These are phyloP conservation scores for Geopemphigus sp. DNA, from an alignment of 1,140 invertebrate species.

Conservation along the genomic window DNA sequence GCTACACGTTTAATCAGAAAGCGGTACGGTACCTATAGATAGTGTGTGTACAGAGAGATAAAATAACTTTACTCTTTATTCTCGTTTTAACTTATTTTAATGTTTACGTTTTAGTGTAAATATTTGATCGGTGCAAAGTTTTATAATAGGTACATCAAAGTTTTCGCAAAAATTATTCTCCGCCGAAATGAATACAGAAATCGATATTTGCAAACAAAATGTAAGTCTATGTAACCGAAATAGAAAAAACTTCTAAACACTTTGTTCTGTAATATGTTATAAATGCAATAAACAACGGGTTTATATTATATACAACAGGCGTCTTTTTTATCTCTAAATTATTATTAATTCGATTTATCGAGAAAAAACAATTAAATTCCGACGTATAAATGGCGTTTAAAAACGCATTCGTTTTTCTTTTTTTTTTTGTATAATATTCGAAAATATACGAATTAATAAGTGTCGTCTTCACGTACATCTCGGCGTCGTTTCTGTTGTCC, in stretches of 20 bases:
- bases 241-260: neutral
- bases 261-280: neutral
- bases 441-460: neutral
- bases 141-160: neutral
- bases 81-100: neutral
- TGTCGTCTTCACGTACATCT: too few relatives aligned
- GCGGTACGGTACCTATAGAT: neutral
- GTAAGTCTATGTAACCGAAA: neutral
- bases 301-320: too few relatives aligned
- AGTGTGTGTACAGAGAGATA: neutral
- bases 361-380: too few relatives aligned
- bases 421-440: neutral
- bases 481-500: neutral
- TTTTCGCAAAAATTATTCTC: neutral
- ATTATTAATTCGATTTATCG: too few relatives aligned
- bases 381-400: too few relatives aligned
- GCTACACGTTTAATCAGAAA: too few relatives aligned
- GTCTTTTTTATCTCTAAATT: too few relatives aligned
- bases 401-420: too few relatives aligned
- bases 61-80: neutral
- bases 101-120: conserved; percentile 1
- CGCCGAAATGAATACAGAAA: neutral
- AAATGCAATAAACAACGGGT: neutral
- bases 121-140: neutral
- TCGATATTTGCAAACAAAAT: neutral